phyloP scores from a whole-genome alignment of 2,888 invertebrate species.

The Heteropelma amictum region DNA sequence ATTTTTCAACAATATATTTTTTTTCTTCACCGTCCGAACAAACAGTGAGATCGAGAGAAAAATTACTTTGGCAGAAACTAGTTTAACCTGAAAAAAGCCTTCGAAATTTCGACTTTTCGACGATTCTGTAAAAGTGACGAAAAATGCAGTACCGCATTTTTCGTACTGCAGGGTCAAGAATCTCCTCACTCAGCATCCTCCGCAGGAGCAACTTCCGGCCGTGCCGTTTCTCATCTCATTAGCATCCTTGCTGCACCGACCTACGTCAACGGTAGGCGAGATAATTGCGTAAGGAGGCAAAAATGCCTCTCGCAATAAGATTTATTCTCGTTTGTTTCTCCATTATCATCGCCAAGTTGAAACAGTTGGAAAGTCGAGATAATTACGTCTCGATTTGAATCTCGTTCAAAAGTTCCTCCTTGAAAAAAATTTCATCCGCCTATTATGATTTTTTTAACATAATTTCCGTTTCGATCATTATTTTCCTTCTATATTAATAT shows the following conservation, averaged over 20 bases:
- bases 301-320: not conserved
- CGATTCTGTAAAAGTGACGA: no score
- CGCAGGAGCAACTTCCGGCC: constrained; percentile 44
- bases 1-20: not conserved
- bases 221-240: constrained; percentile 42
- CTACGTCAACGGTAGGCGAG: constrained; percentile 43
- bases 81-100: not conserved
- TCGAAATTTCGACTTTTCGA: no score
- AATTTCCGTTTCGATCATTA: no score
- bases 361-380: no score
- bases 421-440: no score
- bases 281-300: not conserved
- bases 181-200: constrained; percentile 34
- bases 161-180: constrained; percentile 18
- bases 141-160: not conserved
- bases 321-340: not conserved
- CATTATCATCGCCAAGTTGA: no score
- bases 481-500: no score
- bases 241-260: constrained; percentile 30
- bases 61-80: no score
- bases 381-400: no score
- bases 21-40: not conserved
- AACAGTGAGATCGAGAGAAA: no score
- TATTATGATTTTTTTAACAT: no score
- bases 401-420: no score